Conservation (phyloP, 1,140 invertebrate species). For the Microplitis demolitor region DNA sequence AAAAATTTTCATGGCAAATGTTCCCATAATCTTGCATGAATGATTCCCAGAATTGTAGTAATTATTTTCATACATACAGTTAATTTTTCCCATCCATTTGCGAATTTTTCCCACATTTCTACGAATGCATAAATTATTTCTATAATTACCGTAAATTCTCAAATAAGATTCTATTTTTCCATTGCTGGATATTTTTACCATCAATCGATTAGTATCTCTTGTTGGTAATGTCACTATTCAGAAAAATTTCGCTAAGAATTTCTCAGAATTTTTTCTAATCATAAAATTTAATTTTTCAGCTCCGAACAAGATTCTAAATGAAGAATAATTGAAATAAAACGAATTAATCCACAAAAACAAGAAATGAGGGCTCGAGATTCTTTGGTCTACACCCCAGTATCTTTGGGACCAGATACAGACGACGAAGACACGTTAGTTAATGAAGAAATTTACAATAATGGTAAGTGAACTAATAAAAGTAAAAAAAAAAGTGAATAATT, state of each 20-base stretch:
- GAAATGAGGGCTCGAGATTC: constrained; percentile 57
- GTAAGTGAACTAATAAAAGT: constrained; percentile 41
- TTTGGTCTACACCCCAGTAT: constrained; percentile 57
- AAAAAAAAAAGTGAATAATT: background rate
- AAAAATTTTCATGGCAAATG: too few species aligned
- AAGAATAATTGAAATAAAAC: background rate
- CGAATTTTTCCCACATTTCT: too few species aligned
- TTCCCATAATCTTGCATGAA: too few species aligned
- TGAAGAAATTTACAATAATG: constrained; percentile 57
- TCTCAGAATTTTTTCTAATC: background rate
- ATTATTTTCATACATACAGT: too few species aligned
- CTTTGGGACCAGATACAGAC: constrained; percentile 58
- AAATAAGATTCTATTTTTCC: too few species aligned
- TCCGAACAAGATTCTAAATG: background rate
- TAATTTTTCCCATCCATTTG: too few species aligned
- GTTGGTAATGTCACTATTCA: too few species aligned
- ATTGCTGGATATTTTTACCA: too few species aligned
- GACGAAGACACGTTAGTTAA: constrained; percentile 60
- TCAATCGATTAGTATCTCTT: too few species aligned
- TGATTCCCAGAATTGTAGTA: too few species aligned
- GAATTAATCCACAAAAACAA: background rate
- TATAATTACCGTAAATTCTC: too few species aligned
- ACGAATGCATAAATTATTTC: too few species aligned
- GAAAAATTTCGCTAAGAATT: background rate
- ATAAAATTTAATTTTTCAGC: background rate